phyloP scores from a whole-genome alignment of 2,888 invertebrate species.

The Drosophila neonasuta region DNA sequence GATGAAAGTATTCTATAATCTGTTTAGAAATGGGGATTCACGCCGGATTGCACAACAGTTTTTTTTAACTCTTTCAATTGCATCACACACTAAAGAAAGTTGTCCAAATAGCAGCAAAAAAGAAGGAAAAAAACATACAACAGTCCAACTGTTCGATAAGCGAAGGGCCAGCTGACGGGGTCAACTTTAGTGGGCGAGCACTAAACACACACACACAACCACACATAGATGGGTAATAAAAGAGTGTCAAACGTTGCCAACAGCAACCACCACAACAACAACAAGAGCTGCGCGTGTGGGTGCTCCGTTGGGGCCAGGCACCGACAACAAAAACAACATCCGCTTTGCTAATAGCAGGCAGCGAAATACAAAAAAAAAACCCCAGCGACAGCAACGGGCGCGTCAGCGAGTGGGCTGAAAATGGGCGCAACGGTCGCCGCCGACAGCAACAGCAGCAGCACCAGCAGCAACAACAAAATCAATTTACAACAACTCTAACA shows the following conservation, averaged over 20 bases:
- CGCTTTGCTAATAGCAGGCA: constrained; percentile 75
- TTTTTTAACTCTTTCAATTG: constrained; percentile 3
- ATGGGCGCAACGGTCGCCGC: constrained; percentile 75
- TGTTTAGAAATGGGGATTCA: constrained; percentile 8
- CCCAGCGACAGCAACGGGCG: constrained; percentile 53
- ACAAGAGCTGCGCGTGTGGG: constrained; percentile 60
- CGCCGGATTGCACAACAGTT: not conserved
- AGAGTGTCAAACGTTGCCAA: constrained; percentile 67
- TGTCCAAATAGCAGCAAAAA: not conserved
- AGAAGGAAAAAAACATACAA: not conserved
- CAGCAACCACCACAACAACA: constrained; percentile 44
- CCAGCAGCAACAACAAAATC: constrained; percentile 64
- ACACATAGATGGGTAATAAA: constrained; percentile 24
- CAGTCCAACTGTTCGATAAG: constrained; percentile 46
- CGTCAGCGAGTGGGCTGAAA: constrained; percentile 79
- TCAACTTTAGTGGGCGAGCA: constrained; percentile 64
- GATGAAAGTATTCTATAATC: not conserved
- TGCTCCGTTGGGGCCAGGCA: constrained; percentile 50
- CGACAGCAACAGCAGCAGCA: constrained; percentile 33
- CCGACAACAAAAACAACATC: constrained; percentile 66
- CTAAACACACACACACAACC: constrained; percentile 27
- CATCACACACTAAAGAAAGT: constrained; percentile 4
- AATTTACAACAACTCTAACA: constrained; percentile 71
- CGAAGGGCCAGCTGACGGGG: constrained; percentile 45
- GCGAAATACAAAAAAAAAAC: constrained; percentile 38